Evolutionary conservation across 2,888 invertebrate species (phyloP).

Genomic region (Synanthedon tipuliformis): DNA sequence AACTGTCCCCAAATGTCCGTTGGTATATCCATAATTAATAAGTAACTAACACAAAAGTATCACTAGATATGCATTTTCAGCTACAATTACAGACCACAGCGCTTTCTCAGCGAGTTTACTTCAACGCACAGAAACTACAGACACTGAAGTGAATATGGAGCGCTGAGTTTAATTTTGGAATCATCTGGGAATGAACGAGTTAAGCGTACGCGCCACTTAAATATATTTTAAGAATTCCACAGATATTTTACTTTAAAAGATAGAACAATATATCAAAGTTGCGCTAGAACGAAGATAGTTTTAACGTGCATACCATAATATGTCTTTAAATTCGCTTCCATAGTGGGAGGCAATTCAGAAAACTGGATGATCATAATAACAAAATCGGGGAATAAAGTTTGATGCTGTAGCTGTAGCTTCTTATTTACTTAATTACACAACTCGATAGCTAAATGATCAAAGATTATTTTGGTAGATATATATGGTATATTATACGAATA

Average conservation of each 20-base stretch:
- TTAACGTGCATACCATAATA: no score
- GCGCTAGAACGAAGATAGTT: no score
- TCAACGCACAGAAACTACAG: slow-evolving; percentile 39
- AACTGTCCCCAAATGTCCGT: slow-evolving; percentile 91
- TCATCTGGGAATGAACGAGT: slow-evolving; percentile 45
- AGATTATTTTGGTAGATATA: no score
- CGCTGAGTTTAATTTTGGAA: slow-evolving; percentile 66
- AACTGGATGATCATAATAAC: no score
- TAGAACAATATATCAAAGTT: not conserved
- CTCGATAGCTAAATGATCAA: no score
- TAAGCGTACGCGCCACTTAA: slow-evolving; percentile 14
- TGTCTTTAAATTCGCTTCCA: no score
- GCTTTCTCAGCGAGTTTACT: slow-evolving; percentile 18
- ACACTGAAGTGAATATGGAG: slow-evolving; percentile 39
- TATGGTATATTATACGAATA: no score
- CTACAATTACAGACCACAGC: slow-evolving; percentile 18
- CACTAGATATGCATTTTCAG: slow-evolving; percentile 25
- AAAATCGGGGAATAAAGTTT: no score
- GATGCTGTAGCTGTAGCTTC: no score
- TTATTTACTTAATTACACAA: no score
- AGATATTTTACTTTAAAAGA: not conserved
- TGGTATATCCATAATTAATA: slow-evolving; percentile 72
- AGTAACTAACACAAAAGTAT: slow-evolving; percentile 16
- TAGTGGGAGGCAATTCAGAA: no score
- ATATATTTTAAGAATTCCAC: slow-evolving; percentile 31